Evolutionary conservation across 2,113 vertebrate species (phyloP), one percentile per base, ranked within the genome.

Genomic region (Macquaria ambigua): DNA sequence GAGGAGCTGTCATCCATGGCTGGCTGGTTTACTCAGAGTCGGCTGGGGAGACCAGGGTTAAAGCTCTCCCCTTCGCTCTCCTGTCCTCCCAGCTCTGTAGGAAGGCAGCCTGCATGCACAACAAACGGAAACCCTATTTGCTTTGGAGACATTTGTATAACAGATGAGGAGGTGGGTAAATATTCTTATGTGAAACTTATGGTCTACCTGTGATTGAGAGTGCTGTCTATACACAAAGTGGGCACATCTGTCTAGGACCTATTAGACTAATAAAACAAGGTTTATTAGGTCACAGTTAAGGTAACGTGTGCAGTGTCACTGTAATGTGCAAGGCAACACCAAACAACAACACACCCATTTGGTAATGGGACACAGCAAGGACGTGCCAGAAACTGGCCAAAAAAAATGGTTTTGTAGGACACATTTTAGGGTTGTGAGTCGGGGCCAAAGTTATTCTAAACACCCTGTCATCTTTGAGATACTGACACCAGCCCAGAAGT

Each of bases 1-100:
- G 96, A 96, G 79, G 96, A 95, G 95, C 90, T 93, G 92, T 97
- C 96, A 88, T 99, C 98, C 98, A 99, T 99, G 95, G 94, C 94
- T 87, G 88, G 84, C 74, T 80, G 82, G 64, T 85, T 89, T 79
- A 68, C 83, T 86, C 77, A 90, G 83, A 92, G 81, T 79, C n/a
- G 6, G 85, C 81, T 34, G 80, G 87, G 85, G 84, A 88, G 89
- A 91, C 92, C 91, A 92, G 92, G 59, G 83, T 93, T 83, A 73
- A 86, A 80, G 81, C 79, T 91, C 93, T 94, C 92, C 81, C 86
- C 86, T 84, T 88, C 64, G 71, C 79, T 82, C 82, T 79, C 71
- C 87, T 52, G 74, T 74, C 80, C 61, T 52, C 64, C 70, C 90
- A 83, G 84, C 81, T 25, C 85, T 67, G 46, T 0, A 37, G 15